Evolutionary conservation across 2,113 vertebrate species (phyloP), one percentile per base, ranked within the genome.

Genomic region (Peromyscus leucopus): DNA sequence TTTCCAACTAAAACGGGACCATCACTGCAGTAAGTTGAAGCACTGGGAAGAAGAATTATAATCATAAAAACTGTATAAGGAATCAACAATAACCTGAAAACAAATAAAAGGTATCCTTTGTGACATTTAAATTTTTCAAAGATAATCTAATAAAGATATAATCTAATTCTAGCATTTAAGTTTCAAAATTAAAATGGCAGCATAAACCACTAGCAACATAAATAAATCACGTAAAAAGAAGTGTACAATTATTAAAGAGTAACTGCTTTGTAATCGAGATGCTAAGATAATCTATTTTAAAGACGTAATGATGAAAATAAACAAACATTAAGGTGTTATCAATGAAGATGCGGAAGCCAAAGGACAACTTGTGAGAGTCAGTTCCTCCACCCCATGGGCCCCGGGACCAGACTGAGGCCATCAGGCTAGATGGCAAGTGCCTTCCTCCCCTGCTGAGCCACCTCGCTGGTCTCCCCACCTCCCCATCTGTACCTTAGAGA

Each of bases 241-340:
- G 75, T 84, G 9, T 11, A 55, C 36, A 86, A 96, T 92, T 33
- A 90, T 59, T 75, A 88, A 96, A 79, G 94, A 80, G 0, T 55
- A 92, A 90, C 84, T 76, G 26, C 79, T 79, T 94, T 93, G 4
- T 39, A 39, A 71, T 0, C 13, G 80, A 95, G 3, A 91, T 90
- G 48, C 13, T 89, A 89, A 95, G 95, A 90, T 13, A 94, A 94
- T 2, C 31, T 84, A 89, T 91, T 96, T 95, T 94, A 89, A 95
- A 95, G 9, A 95, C 2, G 42, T 2, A 72, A 72, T 67, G 19
- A 17, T 21, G 63, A 75, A 57, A n/a, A n/a, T 55, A 36, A 82
- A n/a, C 17, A 48, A 71, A n/a, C 46, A 63, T 28, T 31, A 65
- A 85, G 42, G 42, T 85, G n/a, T n/a, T 85, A 31, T 15, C 36